Percentiles rank a stretch among this genome's conserved stretches.
Conservation (phyloP, 2,888 invertebrate species). For the Pocota personata region DNA sequence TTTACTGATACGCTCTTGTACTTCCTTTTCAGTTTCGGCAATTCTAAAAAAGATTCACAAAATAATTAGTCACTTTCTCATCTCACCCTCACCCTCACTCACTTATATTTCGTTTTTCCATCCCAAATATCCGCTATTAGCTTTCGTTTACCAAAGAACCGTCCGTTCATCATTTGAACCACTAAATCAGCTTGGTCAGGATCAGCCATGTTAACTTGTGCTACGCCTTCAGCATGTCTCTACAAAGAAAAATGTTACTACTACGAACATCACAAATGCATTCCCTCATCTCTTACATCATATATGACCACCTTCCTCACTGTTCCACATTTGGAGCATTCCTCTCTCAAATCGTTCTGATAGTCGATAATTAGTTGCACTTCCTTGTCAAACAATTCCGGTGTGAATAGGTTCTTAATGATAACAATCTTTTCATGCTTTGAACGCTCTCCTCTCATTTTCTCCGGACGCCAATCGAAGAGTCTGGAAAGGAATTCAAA, state of each 20-base stretch:
- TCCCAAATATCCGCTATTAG: conserved; percentile 96
- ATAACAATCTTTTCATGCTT: conserved; percentile 96
- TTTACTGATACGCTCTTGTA: conserved; percentile 90
- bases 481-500: conserved; percentile 84
- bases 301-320: conserved; percentile 95
- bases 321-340: conserved; percentile 95
- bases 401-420: conserved; percentile 95
- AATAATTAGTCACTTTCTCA: neutral
- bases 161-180: conserved; percentile 92
- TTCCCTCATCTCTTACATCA: conserved; percentile 88
- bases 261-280: neutral
- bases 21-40: conserved; percentile 94
- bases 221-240: conserved; percentile 97
- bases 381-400: conserved; percentile 94
- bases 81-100: conserved; percentile 75
- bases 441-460: conserved; percentile 91
- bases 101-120: conserved; percentile 95
- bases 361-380: conserved; percentile 95
- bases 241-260: conserved; percentile 77
- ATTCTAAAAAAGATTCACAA: conserved; percentile 84
- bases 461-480: conserved; percentile 98
- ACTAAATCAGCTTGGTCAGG: conserved; percentile 96
- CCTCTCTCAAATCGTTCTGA: conserved; percentile 94
- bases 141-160: conserved; percentile 94
- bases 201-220: conserved; percentile 94